Conservation (phyloP, 2,888 invertebrate genomes). For the Gisinianus flammeolus region DNA sequence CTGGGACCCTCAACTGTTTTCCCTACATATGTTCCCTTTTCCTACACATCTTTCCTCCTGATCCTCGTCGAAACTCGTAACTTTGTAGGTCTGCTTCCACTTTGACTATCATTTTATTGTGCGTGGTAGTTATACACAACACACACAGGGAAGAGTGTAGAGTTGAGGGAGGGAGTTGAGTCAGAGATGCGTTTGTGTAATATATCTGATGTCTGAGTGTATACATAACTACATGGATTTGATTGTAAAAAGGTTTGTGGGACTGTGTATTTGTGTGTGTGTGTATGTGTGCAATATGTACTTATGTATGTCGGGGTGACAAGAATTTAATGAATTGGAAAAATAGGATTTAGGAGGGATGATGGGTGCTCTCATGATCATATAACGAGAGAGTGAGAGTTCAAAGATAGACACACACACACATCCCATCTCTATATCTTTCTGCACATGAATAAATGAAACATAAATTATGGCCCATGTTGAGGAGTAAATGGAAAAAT, state of each 20-base stretch:
- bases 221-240: constrained; percentile 6
- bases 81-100: constrained; percentile 23
- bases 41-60: background rate
- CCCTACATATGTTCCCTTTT: constrained; percentile 17
- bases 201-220: background rate
- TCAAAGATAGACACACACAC: constrained; percentile 12
- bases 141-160: no score
- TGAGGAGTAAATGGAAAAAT: constrained; percentile 50
- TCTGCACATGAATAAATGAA: constrained; percentile 52
- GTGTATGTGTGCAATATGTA: constrained; percentile 31
- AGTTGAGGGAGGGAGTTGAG: background rate
- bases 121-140: no score
- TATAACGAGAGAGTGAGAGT: constrained; percentile 49
- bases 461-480: constrained; percentile 46
- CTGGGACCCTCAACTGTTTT: background rate
- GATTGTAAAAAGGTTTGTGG: constrained; percentile 15
- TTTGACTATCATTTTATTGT: constrained; percentile 24
- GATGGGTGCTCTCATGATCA: constrained; percentile 46
- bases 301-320: no score
- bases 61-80: background rate
- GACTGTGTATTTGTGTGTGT: background rate
- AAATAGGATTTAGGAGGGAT: constrained; percentile 53
- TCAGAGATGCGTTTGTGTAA: constrained; percentile 14
- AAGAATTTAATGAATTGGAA: constrained; percentile 59
- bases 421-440: background rate